A percentile compares a stretch with the other conserved stretches of the same genome.
These are phyloP conservation scores for Thamnaconus septentrionalis DNA, from an alignment of 2,113 vertebrate genomes.

Conservation along the genomic window DNA sequence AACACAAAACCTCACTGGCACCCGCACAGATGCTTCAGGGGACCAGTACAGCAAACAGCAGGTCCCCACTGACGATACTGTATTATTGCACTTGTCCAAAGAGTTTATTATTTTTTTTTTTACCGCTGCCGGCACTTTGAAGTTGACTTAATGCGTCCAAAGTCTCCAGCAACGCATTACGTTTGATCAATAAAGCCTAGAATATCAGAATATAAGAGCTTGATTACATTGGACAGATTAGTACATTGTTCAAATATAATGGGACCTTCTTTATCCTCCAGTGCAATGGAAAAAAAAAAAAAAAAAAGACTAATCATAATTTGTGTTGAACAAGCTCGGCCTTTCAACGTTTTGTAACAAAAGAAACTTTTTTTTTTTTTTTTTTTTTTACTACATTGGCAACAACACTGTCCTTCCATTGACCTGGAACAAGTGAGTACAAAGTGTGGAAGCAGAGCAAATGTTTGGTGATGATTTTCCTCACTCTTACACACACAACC, in stretches of 20 bases:
- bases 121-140: too few relatives aligned
- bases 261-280: constrained; percentile 36
- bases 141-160: constrained; percentile 26
- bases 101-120: too few relatives aligned
- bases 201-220: constrained; percentile 12
- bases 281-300: constrained; percentile 39
- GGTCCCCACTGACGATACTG: constrained; percentile 17
- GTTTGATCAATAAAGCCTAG: constrained; percentile 9
- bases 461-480: constrained; percentile 12
- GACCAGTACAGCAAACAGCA: constrained; percentile 23
- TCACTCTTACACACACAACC: constrained; percentile 8
- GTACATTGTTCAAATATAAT: neutral
- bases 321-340: constrained; percentile 16
- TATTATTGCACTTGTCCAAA: constrained; percentile 58
- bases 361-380: constrained; percentile 6
- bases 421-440: constrained; percentile 5
- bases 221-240: constrained; percentile 7
- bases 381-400: neutral
- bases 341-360: constrained; percentile 11
- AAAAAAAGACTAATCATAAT: neutral
- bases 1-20: constrained; percentile 14
- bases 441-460: constrained; percentile 31
- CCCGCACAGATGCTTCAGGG: constrained; percentile 15
- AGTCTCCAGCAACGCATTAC: constrained; percentile 6
- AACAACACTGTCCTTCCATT: constrained; percentile 12